Conservation (phyloP, 2,888 invertebrate species). For the Eurytoma californica region DNA sequence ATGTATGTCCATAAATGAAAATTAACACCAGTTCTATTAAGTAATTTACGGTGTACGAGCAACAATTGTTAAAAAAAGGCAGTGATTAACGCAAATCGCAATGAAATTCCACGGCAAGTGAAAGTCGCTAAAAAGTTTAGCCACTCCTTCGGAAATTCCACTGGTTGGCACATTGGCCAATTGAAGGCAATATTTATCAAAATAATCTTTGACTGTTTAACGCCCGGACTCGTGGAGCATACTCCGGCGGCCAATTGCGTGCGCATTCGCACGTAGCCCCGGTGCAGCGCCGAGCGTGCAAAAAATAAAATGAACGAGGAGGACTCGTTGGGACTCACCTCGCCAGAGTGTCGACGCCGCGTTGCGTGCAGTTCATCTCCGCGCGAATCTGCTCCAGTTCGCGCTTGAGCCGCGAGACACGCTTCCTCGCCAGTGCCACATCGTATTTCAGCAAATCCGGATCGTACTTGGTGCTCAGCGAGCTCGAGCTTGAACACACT, state of each 20-base stretch:
- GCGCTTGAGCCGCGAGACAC: slow-evolving; percentile 91
- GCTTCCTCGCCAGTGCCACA: slow-evolving; percentile 90
- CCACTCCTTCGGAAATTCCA: too few species aligned
- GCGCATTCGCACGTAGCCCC: too few species aligned
- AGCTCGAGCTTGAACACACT: slow-evolving; percentile 93
- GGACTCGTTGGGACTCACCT: slow-evolving; percentile 79
- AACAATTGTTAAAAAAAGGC: too few species aligned
- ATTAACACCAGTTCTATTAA: background rate
- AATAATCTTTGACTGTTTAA: too few species aligned
- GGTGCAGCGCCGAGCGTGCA: background rate
- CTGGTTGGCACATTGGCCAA: too few species aligned
- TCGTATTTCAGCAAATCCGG: slow-evolving; percentile 95
- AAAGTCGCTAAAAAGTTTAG: slow-evolving; percentile 2
- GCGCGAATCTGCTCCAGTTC: slow-evolving; percentile 94
- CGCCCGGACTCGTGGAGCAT: too few species aligned
- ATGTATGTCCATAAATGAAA: background rate
- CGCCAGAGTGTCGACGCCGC: slow-evolving; percentile 93
- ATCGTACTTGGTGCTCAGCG: slow-evolving; percentile 94
- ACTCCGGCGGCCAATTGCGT: too few species aligned
- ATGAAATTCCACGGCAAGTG: too few species aligned
- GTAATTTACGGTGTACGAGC: background rate
- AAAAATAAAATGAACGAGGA: background rate
- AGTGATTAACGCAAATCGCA: too few species aligned
- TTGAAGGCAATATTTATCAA: too few species aligned
- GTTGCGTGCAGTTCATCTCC: slow-evolving; percentile 93